Evolutionary conservation across 1,140 invertebrate species (phyloP).

Genomic region (Holcopasites calliopsidis): DNA sequence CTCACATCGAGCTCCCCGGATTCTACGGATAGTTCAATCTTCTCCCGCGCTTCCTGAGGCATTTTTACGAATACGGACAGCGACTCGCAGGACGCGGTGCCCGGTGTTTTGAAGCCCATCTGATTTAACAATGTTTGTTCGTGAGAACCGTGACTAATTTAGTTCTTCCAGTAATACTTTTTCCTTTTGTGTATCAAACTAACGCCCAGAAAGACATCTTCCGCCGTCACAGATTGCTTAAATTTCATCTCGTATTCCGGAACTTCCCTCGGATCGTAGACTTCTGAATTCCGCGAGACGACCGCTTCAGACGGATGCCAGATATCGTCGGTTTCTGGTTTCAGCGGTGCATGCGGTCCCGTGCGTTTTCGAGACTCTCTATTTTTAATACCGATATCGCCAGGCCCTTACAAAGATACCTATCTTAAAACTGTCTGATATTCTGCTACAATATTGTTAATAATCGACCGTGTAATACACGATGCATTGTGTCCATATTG

Average conservation of each 20-base stretch:
- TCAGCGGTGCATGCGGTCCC: slow-evolving; percentile 63
- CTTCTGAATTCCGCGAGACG: slow-evolving; percentile 74
- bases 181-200: too few relatives aligned
- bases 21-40: slow-evolving; percentile 86
- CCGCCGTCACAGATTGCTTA: slow-evolving; percentile 90
- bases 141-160: too few relatives aligned
- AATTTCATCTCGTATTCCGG: slow-evolving; percentile 92
- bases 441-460: background rate
- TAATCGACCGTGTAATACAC: background rate
- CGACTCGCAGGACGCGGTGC: slow-evolving; percentile 92
- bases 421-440: background rate
- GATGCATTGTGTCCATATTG: background rate
- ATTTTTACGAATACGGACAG: slow-evolving; percentile 88
- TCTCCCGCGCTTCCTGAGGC: slow-evolving; percentile 84
- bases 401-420: slow-evolving; percentile 60
- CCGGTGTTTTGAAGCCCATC: slow-evolving; percentile 91
- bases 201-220: slow-evolving; percentile 92
- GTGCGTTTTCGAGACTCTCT: slow-evolving; percentile 22
- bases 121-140: slow-evolving; percentile 73
- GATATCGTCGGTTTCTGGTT: slow-evolving; percentile 75
- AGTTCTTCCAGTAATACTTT: too few relatives aligned
- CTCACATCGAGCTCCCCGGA: slow-evolving; percentile 84
- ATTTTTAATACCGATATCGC: slow-evolving; percentile 66
- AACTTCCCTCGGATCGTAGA: slow-evolving; percentile 83
- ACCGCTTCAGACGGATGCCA: slow-evolving; percentile 81